Conservation (phyloP, 2,113 vertebrate species). For the Bombycilla garrulus region DNA sequence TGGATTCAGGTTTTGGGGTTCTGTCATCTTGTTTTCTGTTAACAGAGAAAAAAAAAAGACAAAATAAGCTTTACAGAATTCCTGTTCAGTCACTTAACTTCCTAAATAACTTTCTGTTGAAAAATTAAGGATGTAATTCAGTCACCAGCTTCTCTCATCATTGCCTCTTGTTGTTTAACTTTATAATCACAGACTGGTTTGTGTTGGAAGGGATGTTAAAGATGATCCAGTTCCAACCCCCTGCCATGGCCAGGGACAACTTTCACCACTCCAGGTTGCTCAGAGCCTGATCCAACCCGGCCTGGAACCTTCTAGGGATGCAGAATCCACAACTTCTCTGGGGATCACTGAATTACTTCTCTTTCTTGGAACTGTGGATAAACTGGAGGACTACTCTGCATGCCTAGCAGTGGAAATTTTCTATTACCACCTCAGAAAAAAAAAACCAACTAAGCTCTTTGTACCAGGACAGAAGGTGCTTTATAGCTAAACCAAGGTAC, state of each 20-base stretch:
- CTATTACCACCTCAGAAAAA: not conserved
- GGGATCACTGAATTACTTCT: not conserved
- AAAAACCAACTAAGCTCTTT: not conserved
- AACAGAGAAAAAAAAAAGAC: not conserved
- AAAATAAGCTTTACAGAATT: not conserved
- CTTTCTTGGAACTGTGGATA: not conserved
- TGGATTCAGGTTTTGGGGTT: conserved; percentile 83
- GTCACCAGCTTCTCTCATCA: not conserved
- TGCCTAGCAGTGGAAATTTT: not conserved
- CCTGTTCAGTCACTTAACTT: not conserved
- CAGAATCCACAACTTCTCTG: not conserved
- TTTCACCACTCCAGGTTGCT: not conserved
- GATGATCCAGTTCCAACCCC: not conserved
- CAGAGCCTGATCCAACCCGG: not conserved
- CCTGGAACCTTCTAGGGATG: not conserved
- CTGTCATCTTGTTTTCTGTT: conserved; percentile 70
- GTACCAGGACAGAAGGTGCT: not conserved
- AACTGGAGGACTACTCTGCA: not conserved
- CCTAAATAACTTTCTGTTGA: not conserved
- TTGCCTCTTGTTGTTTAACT: not conserved
- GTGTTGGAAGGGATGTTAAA: not conserved
- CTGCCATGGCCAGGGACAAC: not conserved
- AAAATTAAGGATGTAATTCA: not conserved
- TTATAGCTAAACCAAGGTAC: not conserved
- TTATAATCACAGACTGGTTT: not conserved